These are phyloP conservation scores for Aplysina aerophoba DNA, from an alignment of 37 sponge, comb jelly and placozoan species.

Conservation along the genomic window DNA sequence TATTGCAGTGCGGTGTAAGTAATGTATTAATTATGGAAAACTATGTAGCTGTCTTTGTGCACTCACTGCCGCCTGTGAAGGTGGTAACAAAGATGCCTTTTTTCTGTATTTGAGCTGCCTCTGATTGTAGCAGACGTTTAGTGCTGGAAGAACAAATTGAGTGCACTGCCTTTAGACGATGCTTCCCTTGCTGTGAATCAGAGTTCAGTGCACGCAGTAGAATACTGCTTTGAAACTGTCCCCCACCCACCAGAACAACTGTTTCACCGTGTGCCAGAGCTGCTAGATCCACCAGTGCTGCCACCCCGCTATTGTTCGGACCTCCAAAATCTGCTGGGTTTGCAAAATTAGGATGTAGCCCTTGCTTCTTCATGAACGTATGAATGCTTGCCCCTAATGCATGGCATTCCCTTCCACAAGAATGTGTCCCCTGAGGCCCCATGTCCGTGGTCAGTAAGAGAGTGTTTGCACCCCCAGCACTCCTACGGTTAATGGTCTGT, in stretches of 20 bases:
- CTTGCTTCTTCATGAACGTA: too few relatives aligned
- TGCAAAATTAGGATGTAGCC: neutral
- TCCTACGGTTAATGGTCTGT: too few relatives aligned
- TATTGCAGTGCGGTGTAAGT: too few relatives aligned
- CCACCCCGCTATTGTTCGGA: neutral
- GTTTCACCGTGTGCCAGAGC: neutral
- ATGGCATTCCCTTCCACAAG: too few relatives aligned
- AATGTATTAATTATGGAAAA: too few relatives aligned
- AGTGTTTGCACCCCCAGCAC: too few relatives aligned
- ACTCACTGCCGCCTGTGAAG: too few relatives aligned
- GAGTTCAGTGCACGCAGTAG: neutral
- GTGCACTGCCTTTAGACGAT: neutral
- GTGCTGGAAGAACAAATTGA: conserved; percentile 24
- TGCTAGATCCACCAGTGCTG: neutral
- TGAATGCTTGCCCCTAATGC: too few relatives aligned
- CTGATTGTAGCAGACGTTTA: neutral
- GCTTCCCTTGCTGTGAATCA: neutral
- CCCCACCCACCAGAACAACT: conserved; percentile 6
- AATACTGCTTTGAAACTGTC: neutral
- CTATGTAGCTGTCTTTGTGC: too few relatives aligned
- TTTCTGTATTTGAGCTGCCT: too few relatives aligned
- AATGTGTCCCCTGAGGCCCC: neutral
- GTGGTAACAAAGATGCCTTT: too few relatives aligned
- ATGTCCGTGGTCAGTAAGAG: neutral
- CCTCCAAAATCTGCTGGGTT: neutral